These are phyloP conservation scores for Antheraea mylitta DNA, from an alignment of 1,140 invertebrate species.

Conservation along the genomic window DNA sequence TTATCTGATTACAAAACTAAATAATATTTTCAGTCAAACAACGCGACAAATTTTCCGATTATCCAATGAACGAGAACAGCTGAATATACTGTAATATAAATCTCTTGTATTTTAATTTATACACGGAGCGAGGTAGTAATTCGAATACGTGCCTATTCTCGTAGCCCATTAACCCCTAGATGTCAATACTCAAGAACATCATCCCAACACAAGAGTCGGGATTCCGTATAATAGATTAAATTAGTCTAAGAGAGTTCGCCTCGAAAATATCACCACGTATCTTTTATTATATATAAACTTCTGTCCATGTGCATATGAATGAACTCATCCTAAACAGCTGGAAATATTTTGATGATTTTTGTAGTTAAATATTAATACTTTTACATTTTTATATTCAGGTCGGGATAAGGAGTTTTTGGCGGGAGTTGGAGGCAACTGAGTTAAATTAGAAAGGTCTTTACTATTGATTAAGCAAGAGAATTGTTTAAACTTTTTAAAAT, in stretches of 20 bases:
- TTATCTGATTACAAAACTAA: too few relatives aligned
- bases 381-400: too few relatives aligned
- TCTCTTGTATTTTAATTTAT: not conserved
- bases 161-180: conserved; percentile 1
- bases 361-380: too few relatives aligned
- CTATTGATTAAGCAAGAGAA: too few relatives aligned
- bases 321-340: too few relatives aligned
- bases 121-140: not conserved
- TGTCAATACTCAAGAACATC: conserved; percentile 2
- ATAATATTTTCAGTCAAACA: not conserved
- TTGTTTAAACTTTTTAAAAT: too few relatives aligned
- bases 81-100: not conserved
- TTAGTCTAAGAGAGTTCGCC: not conserved
- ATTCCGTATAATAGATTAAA: not conserved
- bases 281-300: too few relatives aligned
- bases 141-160: not conserved
- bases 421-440: too few relatives aligned
- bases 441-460: too few relatives aligned
- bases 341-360: too few relatives aligned
- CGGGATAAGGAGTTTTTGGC: too few relatives aligned
- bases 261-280: not conserved
- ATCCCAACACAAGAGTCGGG: not conserved
- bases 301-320: too few relatives aligned
- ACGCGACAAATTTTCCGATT: not conserved
- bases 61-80: not conserved